Percentiles rank a stretch among this genome's conserved stretches.
phyloP scores from a whole-genome alignment of 2,113 vertebrate genomes.

The Pimephales promelas region DNA sequence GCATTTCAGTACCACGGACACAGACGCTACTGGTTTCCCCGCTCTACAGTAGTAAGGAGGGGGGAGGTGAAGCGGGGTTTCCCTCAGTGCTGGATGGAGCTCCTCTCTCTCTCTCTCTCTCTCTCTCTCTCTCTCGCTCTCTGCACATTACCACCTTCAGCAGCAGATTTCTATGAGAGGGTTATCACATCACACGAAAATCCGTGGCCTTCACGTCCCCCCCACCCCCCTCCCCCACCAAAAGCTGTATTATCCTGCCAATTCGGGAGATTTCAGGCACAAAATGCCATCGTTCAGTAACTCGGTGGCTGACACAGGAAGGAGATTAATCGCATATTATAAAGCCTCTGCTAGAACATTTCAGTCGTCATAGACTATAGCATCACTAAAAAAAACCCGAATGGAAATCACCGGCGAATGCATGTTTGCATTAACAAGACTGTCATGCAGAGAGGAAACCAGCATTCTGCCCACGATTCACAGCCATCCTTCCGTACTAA shows the following conservation, averaged over 20 bases:
- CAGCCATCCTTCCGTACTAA: constrained; percentile 54
- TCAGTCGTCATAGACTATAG: neutral
- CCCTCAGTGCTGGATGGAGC: constrained; percentile 75
- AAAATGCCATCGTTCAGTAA: neutral
- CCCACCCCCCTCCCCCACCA: no score
- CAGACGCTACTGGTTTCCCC: neutral
- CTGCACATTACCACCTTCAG: constrained; percentile 56
- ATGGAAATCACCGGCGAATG: constrained; percentile 55
- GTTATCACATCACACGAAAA: constrained; percentile 13
- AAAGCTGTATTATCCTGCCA: constrained; percentile 3
- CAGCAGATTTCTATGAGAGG: constrained; percentile 47
- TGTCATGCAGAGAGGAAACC: constrained; percentile 60
- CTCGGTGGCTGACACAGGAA: neutral
- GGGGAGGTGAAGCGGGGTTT: constrained; percentile 66
- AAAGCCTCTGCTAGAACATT: neutral
- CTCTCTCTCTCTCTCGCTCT: constrained; percentile 55
- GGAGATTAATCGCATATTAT: neutral
- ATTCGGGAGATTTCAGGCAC: neutral
- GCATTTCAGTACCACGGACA: no score
- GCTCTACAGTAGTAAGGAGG: constrained; percentile 38
- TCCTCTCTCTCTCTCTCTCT: constrained; percentile 51
- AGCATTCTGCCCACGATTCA: constrained; percentile 50
- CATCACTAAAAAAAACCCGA: constrained; percentile 2
- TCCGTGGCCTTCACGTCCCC: neutral
- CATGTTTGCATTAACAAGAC: constrained; percentile 60